phyloP scores from a whole-genome alignment of 2,888 invertebrate species.

The Criorhina ranunculi region DNA sequence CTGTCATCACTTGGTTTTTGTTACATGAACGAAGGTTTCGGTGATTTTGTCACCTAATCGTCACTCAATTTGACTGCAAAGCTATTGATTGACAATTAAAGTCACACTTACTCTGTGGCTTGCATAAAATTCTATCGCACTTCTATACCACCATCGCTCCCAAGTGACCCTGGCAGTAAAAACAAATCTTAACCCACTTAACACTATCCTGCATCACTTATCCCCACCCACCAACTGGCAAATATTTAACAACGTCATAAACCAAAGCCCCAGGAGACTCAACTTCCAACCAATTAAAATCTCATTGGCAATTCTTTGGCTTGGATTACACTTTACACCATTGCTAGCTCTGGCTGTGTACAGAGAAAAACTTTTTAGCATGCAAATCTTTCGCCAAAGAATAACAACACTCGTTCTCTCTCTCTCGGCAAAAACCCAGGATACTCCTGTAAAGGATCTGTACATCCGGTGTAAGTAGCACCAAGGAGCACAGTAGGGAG shows the following conservation, averaged over 20 bases:
- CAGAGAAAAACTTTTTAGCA: conserved; percentile 58
- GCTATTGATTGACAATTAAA: too few relatives aligned
- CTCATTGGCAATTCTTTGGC: conserved; percentile 71
- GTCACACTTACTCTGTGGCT: too few relatives aligned
- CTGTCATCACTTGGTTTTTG: too few relatives aligned
- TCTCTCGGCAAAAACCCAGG: not conserved
- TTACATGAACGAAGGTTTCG: too few relatives aligned
- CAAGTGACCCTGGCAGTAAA: too few relatives aligned
- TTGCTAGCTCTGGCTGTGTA: conserved; percentile 26
- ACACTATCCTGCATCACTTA: conserved; percentile 6
- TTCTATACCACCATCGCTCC: too few relatives aligned
- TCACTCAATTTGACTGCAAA: too few relatives aligned
- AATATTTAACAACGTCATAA: conserved; percentile 70
- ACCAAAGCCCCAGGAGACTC: conserved; percentile 51
- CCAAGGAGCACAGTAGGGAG: not conserved
- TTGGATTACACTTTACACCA: conserved; percentile 70
- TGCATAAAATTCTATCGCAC: too few relatives aligned
- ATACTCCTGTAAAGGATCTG: conserved; percentile 47
- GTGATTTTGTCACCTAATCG: too few relatives aligned
- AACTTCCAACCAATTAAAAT: conserved; percentile 73
- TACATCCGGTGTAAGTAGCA: conserved; percentile 18
- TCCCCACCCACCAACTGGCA: conserved; percentile 37
- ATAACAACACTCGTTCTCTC: conserved; percentile 34
- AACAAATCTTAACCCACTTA: not conserved
- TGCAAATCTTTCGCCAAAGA: conserved; percentile 57